These are phyloP conservation scores for Trichomalopsis sarcophagae DNA, from an alignment of 1,140 invertebrate species.

Conservation along the genomic window DNA sequence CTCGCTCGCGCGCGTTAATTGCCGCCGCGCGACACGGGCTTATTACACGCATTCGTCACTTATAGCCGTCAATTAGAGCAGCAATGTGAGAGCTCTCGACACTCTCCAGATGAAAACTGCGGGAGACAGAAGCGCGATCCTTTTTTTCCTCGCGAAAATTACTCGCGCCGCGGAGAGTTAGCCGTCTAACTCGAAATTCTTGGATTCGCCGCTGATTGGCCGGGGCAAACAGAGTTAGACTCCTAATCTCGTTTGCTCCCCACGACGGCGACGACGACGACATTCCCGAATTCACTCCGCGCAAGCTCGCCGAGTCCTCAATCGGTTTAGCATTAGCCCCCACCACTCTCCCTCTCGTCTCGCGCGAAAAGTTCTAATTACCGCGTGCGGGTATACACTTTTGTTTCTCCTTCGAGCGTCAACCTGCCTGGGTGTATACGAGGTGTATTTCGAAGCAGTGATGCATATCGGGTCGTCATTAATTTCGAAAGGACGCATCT, in stretches of 20 bases:
- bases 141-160: too few species aligned
- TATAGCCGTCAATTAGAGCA: not conserved
- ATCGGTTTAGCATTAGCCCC: conserved; percentile 63
- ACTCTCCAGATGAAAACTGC: too few species aligned
- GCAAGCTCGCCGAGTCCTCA: conserved; percentile 49
- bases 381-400: not conserved
- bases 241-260: conserved; percentile 62
- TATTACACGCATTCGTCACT: not conserved
- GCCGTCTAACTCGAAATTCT: conserved; percentile 56
- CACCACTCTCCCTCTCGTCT: too few species aligned
- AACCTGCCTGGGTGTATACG: not conserved
- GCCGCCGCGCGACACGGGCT: not conserved
- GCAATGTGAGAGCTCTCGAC: too few species aligned
- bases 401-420: not conserved
- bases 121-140: too few species aligned
- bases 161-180: too few species aligned
- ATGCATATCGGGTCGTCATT: not conserved
- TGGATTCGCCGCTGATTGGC: conserved; percentile 59
- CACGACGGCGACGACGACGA: conserved; percentile 16
- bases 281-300: conserved; percentile 59
- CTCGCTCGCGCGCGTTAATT: not conserved
- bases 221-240: conserved; percentile 62
- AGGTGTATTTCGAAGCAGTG: not conserved
- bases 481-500: not conserved
- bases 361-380: conserved; percentile 64